Evolutionary conservation across 2,113 vertebrate genomes (phyloP).

Genomic region (Triplophysa tibetana): DNA sequence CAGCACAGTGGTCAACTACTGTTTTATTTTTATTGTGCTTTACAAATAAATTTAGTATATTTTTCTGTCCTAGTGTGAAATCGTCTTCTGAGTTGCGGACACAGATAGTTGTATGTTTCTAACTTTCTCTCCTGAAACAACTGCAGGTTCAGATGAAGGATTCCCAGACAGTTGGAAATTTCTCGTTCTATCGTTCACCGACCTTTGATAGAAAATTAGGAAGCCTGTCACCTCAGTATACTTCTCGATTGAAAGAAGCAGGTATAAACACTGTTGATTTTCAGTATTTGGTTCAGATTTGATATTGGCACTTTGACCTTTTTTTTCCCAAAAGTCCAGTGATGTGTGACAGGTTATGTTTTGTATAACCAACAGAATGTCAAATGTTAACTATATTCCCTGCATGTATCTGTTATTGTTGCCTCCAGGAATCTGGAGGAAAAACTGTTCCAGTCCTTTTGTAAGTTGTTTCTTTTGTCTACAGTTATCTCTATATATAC

Average conservation of each 20-base stretch:
- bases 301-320: background rate
- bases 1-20: too few species aligned
- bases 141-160: background rate
- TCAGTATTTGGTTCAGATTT: background rate
- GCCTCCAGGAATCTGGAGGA: conserved; percentile 8
- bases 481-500: background rate
- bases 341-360: background rate
- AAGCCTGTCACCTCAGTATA: background rate
- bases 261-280: background rate
- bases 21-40: too few species aligned
- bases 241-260: background rate
- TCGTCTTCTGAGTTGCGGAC: too few species aligned
- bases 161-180: conserved; percentile 4
- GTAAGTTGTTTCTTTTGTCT: conserved; percentile 29
- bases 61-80: background rate
- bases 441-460: conserved; percentile 44
- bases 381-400: conserved; percentile 36
- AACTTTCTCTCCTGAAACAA: too few species aligned
- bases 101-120: too few species aligned
- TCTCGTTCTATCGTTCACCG: background rate
- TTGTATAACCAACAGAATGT: conserved; percentile 7
- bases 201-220: conserved; percentile 29
- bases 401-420: background rate
- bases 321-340: background rate
- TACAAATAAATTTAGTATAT: too few species aligned